These are phyloP conservation scores for Philonicus albiceps DNA, from an alignment of 2,888 invertebrate species.

Conservation along the genomic window DNA sequence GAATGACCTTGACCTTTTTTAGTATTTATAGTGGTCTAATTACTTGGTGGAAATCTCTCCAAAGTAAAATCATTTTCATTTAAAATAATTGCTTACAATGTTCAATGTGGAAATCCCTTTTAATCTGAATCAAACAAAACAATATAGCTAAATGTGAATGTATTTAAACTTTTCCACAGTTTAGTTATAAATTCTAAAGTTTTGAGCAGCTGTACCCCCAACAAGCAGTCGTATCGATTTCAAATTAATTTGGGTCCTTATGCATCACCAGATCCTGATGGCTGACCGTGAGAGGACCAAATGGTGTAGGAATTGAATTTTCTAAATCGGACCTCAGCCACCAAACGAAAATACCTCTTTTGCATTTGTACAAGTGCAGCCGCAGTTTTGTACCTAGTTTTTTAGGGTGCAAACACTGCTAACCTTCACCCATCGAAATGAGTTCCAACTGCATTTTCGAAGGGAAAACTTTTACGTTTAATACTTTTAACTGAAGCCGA, in stretches of 20 bases:
- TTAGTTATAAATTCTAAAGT: background rate
- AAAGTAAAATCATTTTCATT: too few species aligned
- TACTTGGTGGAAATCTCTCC: too few species aligned
- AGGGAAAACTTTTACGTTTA: background rate
- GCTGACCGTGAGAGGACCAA: background rate
- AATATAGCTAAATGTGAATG: background rate
- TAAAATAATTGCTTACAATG: too few species aligned
- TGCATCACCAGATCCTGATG: background rate
- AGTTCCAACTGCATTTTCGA: background rate
- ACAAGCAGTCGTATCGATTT: background rate
- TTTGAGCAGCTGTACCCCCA: background rate
- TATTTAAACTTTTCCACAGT: background rate
- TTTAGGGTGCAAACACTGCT: background rate
- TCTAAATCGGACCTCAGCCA: background rate
- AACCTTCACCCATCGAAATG: background rate
- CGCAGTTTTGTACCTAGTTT: background rate
- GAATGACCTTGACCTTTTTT: too few species aligned
- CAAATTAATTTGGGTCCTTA: background rate
- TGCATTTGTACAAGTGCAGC: too few species aligned
- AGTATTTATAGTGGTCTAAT: too few species aligned
- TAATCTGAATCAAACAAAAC: background rate
- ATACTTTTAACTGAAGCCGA: background rate
- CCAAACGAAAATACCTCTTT: background rate
- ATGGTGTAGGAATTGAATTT: background rate
- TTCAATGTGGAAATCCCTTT: background rate